Percentiles rank a stretch among this genome's conserved stretches.
phyloP scores from a whole-genome alignment of 1,140 invertebrate species.

The Trachymyrmex cornetzi region DNA sequence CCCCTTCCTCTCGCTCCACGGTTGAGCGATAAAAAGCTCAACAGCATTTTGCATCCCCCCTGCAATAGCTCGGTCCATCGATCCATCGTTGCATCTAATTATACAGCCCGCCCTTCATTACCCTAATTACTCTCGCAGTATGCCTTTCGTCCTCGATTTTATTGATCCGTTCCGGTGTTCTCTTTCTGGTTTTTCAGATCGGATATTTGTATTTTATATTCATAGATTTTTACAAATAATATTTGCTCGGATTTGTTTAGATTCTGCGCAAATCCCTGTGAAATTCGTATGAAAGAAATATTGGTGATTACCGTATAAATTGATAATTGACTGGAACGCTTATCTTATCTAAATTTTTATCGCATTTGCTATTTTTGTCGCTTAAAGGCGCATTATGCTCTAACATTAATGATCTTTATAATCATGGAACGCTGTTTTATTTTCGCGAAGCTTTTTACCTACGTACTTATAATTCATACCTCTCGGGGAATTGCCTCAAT shows the following conservation, averaged over 20 bases:
- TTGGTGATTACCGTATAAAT: not conserved
- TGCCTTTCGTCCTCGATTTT: conserved; percentile 30
- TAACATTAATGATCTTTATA: conserved; percentile 10
- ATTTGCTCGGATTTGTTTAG: not conserved
- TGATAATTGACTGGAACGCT: not conserved
- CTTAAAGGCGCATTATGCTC: not conserved
- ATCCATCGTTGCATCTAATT: conserved; percentile 67
- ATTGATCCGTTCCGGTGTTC: conserved; percentile 56
- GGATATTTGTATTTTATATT: not conserved
- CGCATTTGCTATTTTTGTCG: not conserved
- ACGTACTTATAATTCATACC: not conserved
- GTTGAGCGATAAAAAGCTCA: conserved; percentile 63
- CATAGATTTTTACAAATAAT: not conserved
- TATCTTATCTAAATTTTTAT: not conserved
- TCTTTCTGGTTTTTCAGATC: not conserved
- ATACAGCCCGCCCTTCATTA: conserved; percentile 66
- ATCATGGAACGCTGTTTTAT: not conserved
- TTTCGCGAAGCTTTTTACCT: not conserved
- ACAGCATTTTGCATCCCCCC: conserved; percentile 49
- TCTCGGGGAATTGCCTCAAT: not conserved
- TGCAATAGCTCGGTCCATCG: conserved; percentile 55
- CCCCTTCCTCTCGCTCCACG: not conserved
- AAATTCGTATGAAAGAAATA: not conserved
- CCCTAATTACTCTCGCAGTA: conserved; percentile 68
- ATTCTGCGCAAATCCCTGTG: not conserved